phyloP scores from a whole-genome alignment of 2,888 invertebrate genomes.

The Drosophila lacicola region DNA sequence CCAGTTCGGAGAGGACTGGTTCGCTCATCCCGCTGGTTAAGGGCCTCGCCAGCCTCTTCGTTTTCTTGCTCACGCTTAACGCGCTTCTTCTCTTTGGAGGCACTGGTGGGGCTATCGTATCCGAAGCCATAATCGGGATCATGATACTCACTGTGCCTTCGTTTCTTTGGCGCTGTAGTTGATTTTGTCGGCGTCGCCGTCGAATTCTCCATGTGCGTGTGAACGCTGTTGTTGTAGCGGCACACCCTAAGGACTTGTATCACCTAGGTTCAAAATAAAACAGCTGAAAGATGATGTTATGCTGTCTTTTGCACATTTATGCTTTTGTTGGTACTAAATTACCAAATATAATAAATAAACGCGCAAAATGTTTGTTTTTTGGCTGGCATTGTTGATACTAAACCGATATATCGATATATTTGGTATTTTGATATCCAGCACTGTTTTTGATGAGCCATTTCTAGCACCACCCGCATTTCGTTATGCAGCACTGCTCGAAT shows the following conservation, averaged over 20 bases:
- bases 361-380: slow-evolving; percentile 56
- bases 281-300: slow-evolving; percentile 29
- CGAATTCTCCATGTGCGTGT: slow-evolving; percentile 68
- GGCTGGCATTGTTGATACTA: slow-evolving; percentile 25
- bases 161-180: slow-evolving; percentile 76
- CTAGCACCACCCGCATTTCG: neutral
- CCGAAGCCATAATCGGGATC: slow-evolving; percentile 86
- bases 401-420: slow-evolving; percentile 12
- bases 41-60: slow-evolving; percentile 41
- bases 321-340: slow-evolving; percentile 33
- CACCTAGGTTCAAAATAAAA: slow-evolving; percentile 54
- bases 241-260: slow-evolving; percentile 48
- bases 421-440: neutral
- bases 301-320: slow-evolving; percentile 63
- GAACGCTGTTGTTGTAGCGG: slow-evolving; percentile 21
- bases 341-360: slow-evolving; percentile 58
- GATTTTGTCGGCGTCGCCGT: slow-evolving; percentile 47
- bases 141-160: slow-evolving; percentile 86
- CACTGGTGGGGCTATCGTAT: neutral
- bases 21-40: neutral
- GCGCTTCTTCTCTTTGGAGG: slow-evolving; percentile 9
- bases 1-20: slow-evolving; percentile 77
- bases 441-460: neutral
- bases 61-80: slow-evolving; percentile 24
- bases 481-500: slow-evolving; percentile 37